Evolutionary conservation across 2,797 vertebrate species (phyloP).

Genomic region (Rhinella marina): DNA sequence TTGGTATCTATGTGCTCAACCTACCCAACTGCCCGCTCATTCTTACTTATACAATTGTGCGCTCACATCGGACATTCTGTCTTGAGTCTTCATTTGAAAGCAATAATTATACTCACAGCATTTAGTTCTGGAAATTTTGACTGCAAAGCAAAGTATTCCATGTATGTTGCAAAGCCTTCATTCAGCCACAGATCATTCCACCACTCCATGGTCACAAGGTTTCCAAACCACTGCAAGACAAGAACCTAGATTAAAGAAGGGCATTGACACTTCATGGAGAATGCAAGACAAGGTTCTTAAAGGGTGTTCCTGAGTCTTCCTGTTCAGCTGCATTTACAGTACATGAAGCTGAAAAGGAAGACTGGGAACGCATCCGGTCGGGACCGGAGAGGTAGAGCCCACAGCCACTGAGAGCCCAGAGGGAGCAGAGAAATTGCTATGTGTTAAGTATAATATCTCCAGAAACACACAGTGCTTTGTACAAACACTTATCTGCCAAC

Average conservation of each 20-base stretch:
- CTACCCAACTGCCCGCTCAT: no score
- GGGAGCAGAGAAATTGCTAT: no score
- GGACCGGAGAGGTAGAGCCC: no score
- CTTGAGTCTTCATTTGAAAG: neutral
- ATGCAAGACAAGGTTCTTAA: no score
- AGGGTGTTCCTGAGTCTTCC: no score
- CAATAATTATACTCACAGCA: slow-evolving; percentile 77
- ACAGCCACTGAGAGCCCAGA: no score
- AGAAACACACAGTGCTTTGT: neutral
- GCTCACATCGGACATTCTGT: neutral
- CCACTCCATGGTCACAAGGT: slow-evolving; percentile 96
- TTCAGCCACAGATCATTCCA: slow-evolving; percentile 98
- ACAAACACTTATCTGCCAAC: neutral
- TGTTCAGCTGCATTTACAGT: no score
- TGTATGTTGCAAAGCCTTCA: slow-evolving; percentile 96
- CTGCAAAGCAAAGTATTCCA: slow-evolving; percentile 88
- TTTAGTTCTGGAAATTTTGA: slow-evolving; percentile 78
- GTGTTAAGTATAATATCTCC: neutral
- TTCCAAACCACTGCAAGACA: slow-evolving; percentile 91
- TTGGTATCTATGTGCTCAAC: no score
- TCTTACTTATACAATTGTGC: no score
- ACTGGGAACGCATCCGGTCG: no score
- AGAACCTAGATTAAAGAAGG: neutral
- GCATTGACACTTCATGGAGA: neutral
- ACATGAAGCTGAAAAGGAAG: no score